A percentile compares a stretch with the other conserved stretches of the same genome.
phyloP scores from a whole-genome alignment of 2,113 vertebrate species.

The Pagrus major region DNA sequence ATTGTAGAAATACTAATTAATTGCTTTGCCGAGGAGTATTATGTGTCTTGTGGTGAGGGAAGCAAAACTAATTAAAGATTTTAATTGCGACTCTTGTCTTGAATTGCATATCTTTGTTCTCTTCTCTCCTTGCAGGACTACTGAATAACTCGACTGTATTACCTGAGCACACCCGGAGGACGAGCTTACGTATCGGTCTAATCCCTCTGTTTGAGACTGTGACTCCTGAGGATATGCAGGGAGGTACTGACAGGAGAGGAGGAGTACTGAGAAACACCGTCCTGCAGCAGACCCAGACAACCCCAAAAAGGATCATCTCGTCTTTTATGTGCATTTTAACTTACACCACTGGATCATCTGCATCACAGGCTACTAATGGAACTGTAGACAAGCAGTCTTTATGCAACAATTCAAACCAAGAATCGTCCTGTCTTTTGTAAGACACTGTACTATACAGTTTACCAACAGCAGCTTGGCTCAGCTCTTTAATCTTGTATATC shows the following conservation, averaged over 20 bases:
- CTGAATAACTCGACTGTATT: slow-evolving; percentile 49
- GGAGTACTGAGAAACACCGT: slow-evolving; percentile 71
- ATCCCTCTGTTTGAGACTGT: slow-evolving; percentile 58
- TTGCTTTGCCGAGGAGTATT: slow-evolving; percentile 24
- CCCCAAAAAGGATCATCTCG: slow-evolving; percentile 13
- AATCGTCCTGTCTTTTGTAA: slow-evolving; percentile 17
- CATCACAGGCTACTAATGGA: neutral
- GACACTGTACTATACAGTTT: slow-evolving; percentile 34
- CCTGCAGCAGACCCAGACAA: slow-evolving; percentile 37
- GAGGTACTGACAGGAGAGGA: slow-evolving; percentile 28
- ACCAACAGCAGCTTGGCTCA: slow-evolving; percentile 6
- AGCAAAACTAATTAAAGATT: slow-evolving; percentile 42
- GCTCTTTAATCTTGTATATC: slow-evolving; percentile 34
- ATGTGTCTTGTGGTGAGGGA: neutral
- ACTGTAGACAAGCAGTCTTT: neutral
- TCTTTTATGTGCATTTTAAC: slow-evolving; percentile 44
- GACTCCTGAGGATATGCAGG: slow-evolving; percentile 48
- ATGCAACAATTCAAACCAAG: slow-evolving; percentile 44
- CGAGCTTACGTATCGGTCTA: slow-evolving; percentile 29
- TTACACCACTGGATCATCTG: slow-evolving; percentile 1
- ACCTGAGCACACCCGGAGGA: slow-evolving; percentile 42
- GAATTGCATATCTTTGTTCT: slow-evolving; percentile 34
- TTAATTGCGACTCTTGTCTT: slow-evolving; percentile 43
- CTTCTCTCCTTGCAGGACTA: slow-evolving; percentile 53
- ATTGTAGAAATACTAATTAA: neutral